Base-by-base conservation (phyloP, 2,888 invertebrate species). In the Drosophila kuntzei region DNA sequence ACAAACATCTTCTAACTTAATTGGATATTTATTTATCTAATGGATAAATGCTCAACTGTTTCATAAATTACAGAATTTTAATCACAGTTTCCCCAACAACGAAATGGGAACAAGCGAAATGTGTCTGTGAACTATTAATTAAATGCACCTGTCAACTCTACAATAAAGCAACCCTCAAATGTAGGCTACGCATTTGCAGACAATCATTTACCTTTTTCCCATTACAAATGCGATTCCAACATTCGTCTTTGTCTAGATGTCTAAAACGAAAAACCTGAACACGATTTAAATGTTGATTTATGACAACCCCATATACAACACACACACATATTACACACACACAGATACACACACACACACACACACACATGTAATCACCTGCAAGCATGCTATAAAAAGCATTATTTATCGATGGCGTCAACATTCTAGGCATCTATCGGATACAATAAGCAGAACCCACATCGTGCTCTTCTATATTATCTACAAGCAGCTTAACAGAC, bases 281-380 rank as follows among this genome's bases (percentile, higher is more conserved):
- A 69, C 72, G 61, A 81, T 78, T 81, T 78, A 81, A 81, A 85
- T 79, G 81, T 81, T 80, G 80, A 80, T 80, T 85, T 84, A 80
- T 81, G 76, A 84, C 85, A 69, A 41, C 22, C 47, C 55, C 65
- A 61, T 32, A 51, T 57, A 62, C 50, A 41, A 20, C 47, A 59
- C 65, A 61, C 36, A 51, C 59, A 62, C 50, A 53, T 29, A 3
- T 9, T 51, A 57, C 61, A 64, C 12, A 55, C 9, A 22, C 55
- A 34, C 63, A 67, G 32, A 46, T 62, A 65, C 59, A 53, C 47
- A n/a, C 44, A 34, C 57, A 58, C 27, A 36, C 64, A 60, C 74
- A 51, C 57, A 11, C 49, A 51, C 46, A 44, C 34, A 46, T 53
- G 53, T 64, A 58, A 73, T 63, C 77, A 77, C 65, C 64, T 41